A percentile compares a stretch with the other conserved stretches of the same genome.
phyloP scores from a whole-genome alignment of 2,113 vertebrate genomes.

The Marcusenius ussheri region DNA sequence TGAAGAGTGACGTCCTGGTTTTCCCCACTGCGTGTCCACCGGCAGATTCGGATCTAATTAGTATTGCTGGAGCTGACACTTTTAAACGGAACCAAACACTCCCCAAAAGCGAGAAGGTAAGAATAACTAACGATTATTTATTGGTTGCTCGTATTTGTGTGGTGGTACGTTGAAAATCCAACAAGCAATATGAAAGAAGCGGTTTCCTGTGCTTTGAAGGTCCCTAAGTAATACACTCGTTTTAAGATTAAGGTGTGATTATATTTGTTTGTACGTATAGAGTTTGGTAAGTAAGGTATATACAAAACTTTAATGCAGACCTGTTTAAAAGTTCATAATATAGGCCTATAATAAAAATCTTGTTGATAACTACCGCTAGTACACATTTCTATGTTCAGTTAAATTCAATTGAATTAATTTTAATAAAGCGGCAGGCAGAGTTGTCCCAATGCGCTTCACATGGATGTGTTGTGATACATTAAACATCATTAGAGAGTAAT shows the following conservation, averaged over 20 bases:
- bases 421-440: too few relatives aligned
- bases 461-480: too few relatives aligned
- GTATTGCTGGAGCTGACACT: slow-evolving; percentile 45
- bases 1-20: slow-evolving; percentile 52
- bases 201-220: not conserved
- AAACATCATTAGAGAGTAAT: too few relatives aligned
- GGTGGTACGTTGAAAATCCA: not conserved
- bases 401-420: too few relatives aligned
- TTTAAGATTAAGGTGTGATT: not conserved
- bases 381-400: not conserved
- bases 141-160: not conserved
- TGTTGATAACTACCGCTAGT: not conserved
- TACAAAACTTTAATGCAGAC: not conserved
- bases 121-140: not conserved
- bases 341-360: not conserved
- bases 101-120: slow-evolving; percentile 18
- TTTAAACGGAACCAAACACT: slow-evolving; percentile 26
- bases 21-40: slow-evolving; percentile 39
- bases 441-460: too few relatives aligned
- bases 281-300: not conserved
- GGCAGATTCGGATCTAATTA: slow-evolving; percentile 43
- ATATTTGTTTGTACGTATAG: not conserved
- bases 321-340: not conserved
- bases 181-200: not conserved
- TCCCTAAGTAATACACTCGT: not conserved